These are phyloP conservation scores for Carterocephalus palaemon DNA, from an alignment of 2,888 invertebrate genomes.

Conservation along the genomic window DNA sequence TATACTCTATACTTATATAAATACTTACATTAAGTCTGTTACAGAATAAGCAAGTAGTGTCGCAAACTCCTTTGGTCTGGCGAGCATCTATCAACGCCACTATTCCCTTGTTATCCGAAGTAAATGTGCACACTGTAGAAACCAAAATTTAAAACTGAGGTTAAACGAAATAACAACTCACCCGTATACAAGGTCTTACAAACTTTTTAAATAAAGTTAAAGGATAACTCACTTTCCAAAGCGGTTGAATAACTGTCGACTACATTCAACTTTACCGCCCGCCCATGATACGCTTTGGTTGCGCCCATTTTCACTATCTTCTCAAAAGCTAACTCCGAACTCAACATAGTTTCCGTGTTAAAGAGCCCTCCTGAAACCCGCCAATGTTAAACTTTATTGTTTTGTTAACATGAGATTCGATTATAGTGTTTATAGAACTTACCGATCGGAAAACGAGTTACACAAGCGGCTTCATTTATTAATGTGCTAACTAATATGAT, in stretches of 20 bases:
- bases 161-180: not conserved
- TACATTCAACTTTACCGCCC: slow-evolving; percentile 45
- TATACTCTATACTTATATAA: too few relatives aligned
- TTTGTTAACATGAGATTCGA: not conserved
- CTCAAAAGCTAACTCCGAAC: slow-evolving; percentile 49
- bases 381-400: slow-evolving; percentile 4
- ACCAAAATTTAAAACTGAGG: slow-evolving; percentile 2
- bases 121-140: slow-evolving; percentile 58
- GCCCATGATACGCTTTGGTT: slow-evolving; percentile 51
- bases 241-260: slow-evolving; percentile 62
- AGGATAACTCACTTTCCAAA: slow-evolving; percentile 53
- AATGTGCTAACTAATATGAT: slow-evolving; percentile 34
- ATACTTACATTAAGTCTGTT: slow-evolving; percentile 62
- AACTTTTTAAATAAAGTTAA: too few relatives aligned
- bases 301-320: slow-evolving; percentile 44
- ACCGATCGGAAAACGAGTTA: slow-evolving; percentile 58
- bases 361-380: slow-evolving; percentile 69
- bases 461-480: slow-evolving; percentile 34
- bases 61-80: slow-evolving; percentile 62
- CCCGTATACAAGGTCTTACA: too few relatives aligned
- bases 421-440: slow-evolving; percentile 30
- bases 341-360: slow-evolving; percentile 45
- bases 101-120: slow-evolving; percentile 48
- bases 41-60: slow-evolving; percentile 59
- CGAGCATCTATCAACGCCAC: slow-evolving; percentile 62